Evolutionary conservation across 2,888 invertebrate genomes (phyloP).

Genomic region (Nomada goodeniana): DNA sequence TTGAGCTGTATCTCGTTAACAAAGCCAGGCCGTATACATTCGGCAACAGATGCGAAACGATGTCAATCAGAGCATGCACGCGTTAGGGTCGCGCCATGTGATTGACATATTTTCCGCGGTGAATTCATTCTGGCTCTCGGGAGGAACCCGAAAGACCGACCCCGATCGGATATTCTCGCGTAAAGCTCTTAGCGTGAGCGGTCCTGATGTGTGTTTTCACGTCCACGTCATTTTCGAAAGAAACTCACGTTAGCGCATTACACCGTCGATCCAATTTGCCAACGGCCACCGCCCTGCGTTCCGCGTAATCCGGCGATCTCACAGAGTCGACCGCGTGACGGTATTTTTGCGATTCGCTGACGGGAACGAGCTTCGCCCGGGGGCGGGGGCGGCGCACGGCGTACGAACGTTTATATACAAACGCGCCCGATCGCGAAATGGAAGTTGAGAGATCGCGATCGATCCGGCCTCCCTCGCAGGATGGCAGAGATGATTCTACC

Average conservation of each 20-base stretch:
- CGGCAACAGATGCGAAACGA: constrained; percentile 77
- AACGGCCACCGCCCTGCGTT: constrained; percentile 35
- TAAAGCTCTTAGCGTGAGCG: constrained; percentile 39
- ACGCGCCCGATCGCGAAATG: constrained; percentile 9
- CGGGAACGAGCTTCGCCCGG: constrained; percentile 1
- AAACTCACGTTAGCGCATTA: constrained; percentile 20
- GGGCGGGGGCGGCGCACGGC: not conserved
- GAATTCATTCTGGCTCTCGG: constrained; percentile 64
- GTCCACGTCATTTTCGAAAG: constrained; percentile 14
- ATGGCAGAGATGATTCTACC: too few relatives aligned
- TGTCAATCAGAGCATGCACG: constrained; percentile 75
- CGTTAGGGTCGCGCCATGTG: constrained; percentile 73
- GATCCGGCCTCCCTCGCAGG: not conserved
- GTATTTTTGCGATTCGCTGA: constrained; percentile 59
- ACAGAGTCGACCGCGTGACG: constrained; percentile 51
- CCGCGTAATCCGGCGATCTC: constrained; percentile 63
- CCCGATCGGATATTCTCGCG: constrained; percentile 29
- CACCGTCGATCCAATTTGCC: constrained; percentile 57
- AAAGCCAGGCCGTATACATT: constrained; percentile 66
- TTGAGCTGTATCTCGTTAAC: constrained; percentile 63
- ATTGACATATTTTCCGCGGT: constrained; percentile 83
- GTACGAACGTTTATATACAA: constrained; percentile 40
- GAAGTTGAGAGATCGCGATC: not conserved
- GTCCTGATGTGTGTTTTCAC: constrained; percentile 17
- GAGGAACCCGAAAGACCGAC: constrained; percentile 31